These are phyloP conservation scores for Platyscapa corneri DNA, from an alignment of 1,140 invertebrate genomes.

Conservation along the genomic window DNA sequence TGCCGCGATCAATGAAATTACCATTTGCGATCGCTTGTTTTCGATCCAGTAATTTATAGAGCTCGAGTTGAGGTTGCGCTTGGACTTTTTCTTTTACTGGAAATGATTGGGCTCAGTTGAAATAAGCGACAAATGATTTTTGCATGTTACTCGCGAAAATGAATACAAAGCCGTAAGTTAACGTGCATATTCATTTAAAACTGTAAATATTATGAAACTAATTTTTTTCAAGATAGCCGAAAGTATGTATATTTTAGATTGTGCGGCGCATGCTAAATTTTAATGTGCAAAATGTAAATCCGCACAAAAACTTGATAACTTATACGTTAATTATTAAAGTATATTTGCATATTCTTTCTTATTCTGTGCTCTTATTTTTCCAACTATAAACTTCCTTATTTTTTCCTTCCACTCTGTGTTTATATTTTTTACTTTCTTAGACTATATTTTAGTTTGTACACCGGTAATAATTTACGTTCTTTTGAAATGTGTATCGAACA, in stretches of 20 bases:
- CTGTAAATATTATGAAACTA: constrained; percentile 1
- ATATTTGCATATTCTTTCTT: not conserved
- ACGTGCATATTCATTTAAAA: not conserved
- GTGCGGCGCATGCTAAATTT: not conserved
- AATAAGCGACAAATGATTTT: not conserved
- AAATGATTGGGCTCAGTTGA: not conserved
- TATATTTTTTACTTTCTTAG: not conserved
- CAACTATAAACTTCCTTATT: not conserved
- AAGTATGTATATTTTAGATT: not conserved
- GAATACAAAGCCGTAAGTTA: not conserved
- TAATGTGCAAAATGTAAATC: not conserved
- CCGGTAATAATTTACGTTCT: not conserved
- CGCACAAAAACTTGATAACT: not conserved
- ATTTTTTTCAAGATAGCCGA: not conserved
- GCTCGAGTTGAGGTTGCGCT: not conserved
- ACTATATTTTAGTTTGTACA: not conserved
- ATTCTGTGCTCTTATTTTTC: not conserved
- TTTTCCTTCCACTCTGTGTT: not conserved
- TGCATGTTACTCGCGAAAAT: not conserved
- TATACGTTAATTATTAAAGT: not conserved
- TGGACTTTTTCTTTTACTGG: not conserved
- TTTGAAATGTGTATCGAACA: not conserved
- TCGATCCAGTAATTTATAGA: not conserved
- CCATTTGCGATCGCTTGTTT: not conserved
- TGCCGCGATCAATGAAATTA: not conserved